Conservation (phyloP, 1,140 invertebrate species). For the Drosophila virilis region DNA sequence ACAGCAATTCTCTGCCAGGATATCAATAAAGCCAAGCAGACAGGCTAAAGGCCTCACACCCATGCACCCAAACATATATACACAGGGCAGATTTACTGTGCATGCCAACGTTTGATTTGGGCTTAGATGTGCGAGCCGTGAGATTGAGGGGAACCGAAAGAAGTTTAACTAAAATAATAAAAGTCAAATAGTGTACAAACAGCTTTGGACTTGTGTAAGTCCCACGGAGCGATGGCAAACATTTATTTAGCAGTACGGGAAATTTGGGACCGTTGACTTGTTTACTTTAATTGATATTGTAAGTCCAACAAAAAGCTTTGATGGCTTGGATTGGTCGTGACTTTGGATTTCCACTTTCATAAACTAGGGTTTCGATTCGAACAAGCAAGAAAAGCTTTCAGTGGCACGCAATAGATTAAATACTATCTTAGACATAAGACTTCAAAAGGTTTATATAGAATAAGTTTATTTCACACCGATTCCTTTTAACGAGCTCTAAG, state of each 20-base stretch:
- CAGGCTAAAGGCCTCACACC: conserved; percentile 41
- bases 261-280: conserved; percentile 59
- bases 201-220: conserved; percentile 62
- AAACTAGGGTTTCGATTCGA: too few relatives aligned
- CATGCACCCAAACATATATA: conserved; percentile 20
- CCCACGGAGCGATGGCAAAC: conserved; percentile 46
- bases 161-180: conserved; percentile 82
- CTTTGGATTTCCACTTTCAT: too few relatives aligned
- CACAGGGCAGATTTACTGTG: conserved; percentile 18
- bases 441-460: too few relatives aligned
- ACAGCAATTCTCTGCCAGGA: conserved; percentile 59
- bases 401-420: too few relatives aligned
- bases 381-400: too few relatives aligned
- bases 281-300: conserved; percentile 70
- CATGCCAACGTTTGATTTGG: conserved; percentile 67
- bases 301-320: conserved; percentile 13
- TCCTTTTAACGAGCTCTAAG: too few relatives aligned
- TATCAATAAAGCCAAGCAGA: conserved; percentile 75
- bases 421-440: too few relatives aligned
- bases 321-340: too few relatives aligned
- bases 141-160: conserved; percentile 27
- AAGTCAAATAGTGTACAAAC: conserved; percentile 77
- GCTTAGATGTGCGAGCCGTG: conserved; percentile 37
- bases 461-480: too few relatives aligned
- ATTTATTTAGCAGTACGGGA: conserved; percentile 42